Conservation (phyloP, 2,888 invertebrate species). For the Melinaea marsaeus region DNA sequence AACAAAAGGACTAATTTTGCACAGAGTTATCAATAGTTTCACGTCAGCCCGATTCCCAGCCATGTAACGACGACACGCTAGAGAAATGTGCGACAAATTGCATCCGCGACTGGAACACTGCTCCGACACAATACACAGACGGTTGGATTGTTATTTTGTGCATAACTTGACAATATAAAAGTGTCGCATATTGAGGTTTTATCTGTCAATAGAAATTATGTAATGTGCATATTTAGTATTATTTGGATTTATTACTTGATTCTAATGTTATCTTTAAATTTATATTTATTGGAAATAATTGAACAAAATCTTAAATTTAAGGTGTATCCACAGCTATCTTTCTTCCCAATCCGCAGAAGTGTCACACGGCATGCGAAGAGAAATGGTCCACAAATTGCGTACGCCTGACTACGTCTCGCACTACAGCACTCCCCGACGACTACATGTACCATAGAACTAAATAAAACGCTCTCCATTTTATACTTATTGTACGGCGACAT, state of each 20-base stretch:
- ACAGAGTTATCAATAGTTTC: constrained; percentile 60
- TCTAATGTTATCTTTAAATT: neutral
- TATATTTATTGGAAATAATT: neutral
- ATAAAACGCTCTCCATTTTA: constrained; percentile 27
- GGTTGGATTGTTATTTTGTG: constrained; percentile 63
- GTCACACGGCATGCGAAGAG: constrained; percentile 58
- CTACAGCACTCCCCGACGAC: constrained; percentile 32
- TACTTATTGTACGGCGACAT: constrained; percentile 9
- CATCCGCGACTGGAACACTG: constrained; percentile 50
- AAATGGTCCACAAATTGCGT: constrained; percentile 69
- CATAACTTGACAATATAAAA: constrained; percentile 45
- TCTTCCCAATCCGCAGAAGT: constrained; percentile 54
- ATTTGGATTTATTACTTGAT: neutral
- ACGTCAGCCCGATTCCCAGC: constrained; percentile 61
- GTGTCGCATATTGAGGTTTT: constrained; percentile 22
- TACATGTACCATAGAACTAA: constrained; percentile 25
- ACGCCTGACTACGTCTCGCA: constrained; percentile 50
- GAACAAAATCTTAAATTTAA: constrained; percentile 19
- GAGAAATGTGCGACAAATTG: constrained; percentile 71
- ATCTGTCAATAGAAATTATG: too few species aligned
- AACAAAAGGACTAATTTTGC: constrained; percentile 64
- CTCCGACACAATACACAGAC: constrained; percentile 51
- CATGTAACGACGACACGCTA: constrained; percentile 62
- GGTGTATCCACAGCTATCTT: constrained; percentile 48
- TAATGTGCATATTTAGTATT: neutral